Evolutionary conservation across 23 tunicate species (phyloP).

Genomic region (Halocynthia aurantium): DNA sequence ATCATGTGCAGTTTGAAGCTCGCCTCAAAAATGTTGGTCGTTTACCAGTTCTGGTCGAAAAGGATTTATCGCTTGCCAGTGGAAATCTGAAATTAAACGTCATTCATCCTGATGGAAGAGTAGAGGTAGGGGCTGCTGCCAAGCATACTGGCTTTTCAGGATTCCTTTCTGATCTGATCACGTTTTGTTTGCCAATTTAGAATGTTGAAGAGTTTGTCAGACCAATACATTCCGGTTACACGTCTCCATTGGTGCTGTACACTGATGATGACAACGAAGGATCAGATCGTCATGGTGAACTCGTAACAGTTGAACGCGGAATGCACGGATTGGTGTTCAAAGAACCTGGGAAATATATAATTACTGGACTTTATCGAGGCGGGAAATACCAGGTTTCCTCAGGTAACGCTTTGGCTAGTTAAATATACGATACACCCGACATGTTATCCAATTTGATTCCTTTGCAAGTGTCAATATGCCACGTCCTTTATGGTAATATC

Average conservation of each 20-base stretch:
- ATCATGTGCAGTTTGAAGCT: slow-evolving; percentile 47
- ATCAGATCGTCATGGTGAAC: slow-evolving; percentile 39
- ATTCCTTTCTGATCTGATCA: not conserved
- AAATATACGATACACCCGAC: not conserved
- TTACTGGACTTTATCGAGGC: slow-evolving; percentile 45
- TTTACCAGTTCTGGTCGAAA: slow-evolving; percentile 34
- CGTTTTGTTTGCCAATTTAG: not conserved
- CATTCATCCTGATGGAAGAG: slow-evolving; percentile 47
- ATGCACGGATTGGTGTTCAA: slow-evolving; percentile 22
- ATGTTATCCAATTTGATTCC: not conserved
- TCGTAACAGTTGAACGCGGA: slow-evolving; percentile 51
- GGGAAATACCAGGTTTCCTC: slow-evolving; percentile 35
- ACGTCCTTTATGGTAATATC: not conserved
- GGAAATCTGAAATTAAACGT: slow-evolving; percentile 49
- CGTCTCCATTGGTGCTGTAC: slow-evolving; percentile 40
- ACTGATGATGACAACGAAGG: slow-evolving; percentile 52
- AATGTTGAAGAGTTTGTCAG: slow-evolving; percentile 31
- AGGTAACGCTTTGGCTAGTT: slow-evolving; percentile 21
- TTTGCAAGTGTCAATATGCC: no score
- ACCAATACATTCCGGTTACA: slow-evolving; percentile 41
- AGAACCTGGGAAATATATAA: slow-evolving; percentile 34
- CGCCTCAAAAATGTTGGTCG: slow-evolving; percentile 45
- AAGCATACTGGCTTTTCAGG: no score
- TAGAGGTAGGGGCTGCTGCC: slow-evolving; percentile 25
- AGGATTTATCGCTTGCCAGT: slow-evolving; percentile 33